Conservation (phyloP, 2,888 invertebrate species). For the Tetragonisca angustula region DNA sequence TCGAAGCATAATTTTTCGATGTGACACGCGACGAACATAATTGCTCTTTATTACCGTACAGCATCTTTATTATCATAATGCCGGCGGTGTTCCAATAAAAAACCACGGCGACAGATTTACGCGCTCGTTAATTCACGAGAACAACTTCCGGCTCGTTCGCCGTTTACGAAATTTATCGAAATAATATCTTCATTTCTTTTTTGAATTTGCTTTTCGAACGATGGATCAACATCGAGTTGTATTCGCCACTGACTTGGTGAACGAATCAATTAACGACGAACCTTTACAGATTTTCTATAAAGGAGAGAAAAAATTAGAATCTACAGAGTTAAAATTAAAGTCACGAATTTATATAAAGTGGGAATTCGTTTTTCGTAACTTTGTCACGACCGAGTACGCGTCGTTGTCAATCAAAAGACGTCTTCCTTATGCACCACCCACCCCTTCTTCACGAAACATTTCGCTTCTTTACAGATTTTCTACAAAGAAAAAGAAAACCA, state of each 20-base stretch:
- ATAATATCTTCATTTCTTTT: neutral
- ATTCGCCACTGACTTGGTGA: neutral
- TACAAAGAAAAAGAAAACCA: too few relatives aligned
- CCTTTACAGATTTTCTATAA: neutral
- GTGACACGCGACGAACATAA: neutral
- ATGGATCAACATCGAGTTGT: neutral
- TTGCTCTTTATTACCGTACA: slow-evolving; percentile 15
- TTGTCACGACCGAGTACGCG: too few relatives aligned
- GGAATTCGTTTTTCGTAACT: too few relatives aligned
- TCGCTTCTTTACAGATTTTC: too few relatives aligned
- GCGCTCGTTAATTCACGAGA: slow-evolving; percentile 18
- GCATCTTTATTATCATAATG: slow-evolving; percentile 16
- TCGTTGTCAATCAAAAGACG: neutral
- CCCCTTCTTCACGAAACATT: too few relatives aligned
- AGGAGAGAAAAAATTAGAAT: too few relatives aligned
- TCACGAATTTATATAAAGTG: too few relatives aligned
- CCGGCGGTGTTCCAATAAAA: slow-evolving; percentile 9
- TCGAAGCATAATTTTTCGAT: neutral
- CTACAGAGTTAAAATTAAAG: too few relatives aligned
- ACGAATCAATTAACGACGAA: neutral
- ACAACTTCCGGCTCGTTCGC: slow-evolving; percentile 9
- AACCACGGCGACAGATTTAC: slow-evolving; percentile 19
- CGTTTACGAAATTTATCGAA: slow-evolving; percentile 23
- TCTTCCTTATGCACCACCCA: neutral
- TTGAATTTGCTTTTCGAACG: neutral